Evolutionary conservation across 1,140 invertebrate genomes (phyloP).

Genomic region (Scaptomyza hsui): DNA sequence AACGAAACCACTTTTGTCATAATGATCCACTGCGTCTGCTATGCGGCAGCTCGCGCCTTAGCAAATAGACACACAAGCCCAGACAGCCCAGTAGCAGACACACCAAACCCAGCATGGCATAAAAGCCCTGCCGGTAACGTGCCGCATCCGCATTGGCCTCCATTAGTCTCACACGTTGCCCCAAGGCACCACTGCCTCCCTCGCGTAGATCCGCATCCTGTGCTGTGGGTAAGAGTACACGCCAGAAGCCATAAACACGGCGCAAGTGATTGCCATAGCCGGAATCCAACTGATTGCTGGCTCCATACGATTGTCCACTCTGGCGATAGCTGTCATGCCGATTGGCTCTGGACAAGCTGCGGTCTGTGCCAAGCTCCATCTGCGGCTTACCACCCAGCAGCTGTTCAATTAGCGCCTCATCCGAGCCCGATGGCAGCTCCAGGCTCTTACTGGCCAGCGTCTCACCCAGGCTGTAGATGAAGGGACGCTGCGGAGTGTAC

Average conservation of each 20-base stretch:
- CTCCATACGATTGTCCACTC: constrained; percentile 37
- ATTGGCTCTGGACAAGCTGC: constrained; percentile 65
- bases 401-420: constrained; percentile 58
- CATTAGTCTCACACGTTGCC: constrained; percentile 59
- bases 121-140: constrained; percentile 81
- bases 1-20: constrained; percentile 84
- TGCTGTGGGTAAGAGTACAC: constrained; percentile 62
- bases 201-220: constrained; percentile 36
- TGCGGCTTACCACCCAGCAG: constrained; percentile 42
- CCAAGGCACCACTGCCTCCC: constrained; percentile 25
- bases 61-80: constrained; percentile 74
- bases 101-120: constrained; percentile 70
- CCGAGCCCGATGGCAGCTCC: constrained; percentile 6
- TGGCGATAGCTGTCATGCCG: constrained; percentile 52
- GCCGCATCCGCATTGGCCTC: constrained; percentile 75
- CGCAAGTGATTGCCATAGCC: constrained; percentile 69
- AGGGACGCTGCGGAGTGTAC: constrained; percentile 85
- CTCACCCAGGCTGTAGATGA: constrained; percentile 84
- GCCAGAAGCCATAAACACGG: constrained; percentile 76
- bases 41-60: constrained; percentile 58
- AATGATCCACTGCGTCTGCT: constrained; percentile 52
- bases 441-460: constrained; percentile 26
- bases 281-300: constrained; percentile 62
- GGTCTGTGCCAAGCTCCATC: constrained; percentile 34
- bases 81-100: constrained; percentile 72